phyloP scores from a whole-genome alignment of 2,797 vertebrate genomes.

The Eulemur albifrons region DNA sequence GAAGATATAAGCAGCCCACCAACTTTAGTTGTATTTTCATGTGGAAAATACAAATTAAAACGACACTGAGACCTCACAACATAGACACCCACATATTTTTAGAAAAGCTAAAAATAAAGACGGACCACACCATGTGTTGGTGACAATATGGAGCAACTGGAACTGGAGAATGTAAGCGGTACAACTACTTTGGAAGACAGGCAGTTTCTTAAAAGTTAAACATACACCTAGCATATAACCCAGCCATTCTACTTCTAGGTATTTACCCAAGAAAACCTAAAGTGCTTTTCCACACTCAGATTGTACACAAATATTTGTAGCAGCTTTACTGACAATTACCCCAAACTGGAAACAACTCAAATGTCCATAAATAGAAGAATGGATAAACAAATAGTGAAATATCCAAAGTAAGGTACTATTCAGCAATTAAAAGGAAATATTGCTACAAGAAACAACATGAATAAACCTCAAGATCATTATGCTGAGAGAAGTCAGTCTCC shows the following conservation, averaged over 20 bases:
- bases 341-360: background rate
- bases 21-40: background rate
- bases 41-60: conserved; percentile 31
- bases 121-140: background rate
- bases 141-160: background rate
- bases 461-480: background rate
- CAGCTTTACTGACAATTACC: background rate
- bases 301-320: background rate
- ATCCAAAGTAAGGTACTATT: background rate
- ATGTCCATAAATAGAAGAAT: background rate
- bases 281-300: background rate
- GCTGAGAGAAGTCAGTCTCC: background rate
- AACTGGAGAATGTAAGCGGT: background rate
- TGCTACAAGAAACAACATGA: background rate
- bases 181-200: background rate
- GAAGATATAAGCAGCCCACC: background rate
- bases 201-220: conserved; percentile 17
- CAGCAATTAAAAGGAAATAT: background rate
- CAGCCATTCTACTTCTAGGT: background rate
- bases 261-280: conserved; percentile 16
- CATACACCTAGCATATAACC: background rate
- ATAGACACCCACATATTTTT: background rate
- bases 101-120: background rate
- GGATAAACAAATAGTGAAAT: background rate
- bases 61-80: background rate